These are phyloP conservation scores for Smithornis capensis DNA, from an alignment of 2,113 vertebrate species.

Conservation along the genomic window DNA sequence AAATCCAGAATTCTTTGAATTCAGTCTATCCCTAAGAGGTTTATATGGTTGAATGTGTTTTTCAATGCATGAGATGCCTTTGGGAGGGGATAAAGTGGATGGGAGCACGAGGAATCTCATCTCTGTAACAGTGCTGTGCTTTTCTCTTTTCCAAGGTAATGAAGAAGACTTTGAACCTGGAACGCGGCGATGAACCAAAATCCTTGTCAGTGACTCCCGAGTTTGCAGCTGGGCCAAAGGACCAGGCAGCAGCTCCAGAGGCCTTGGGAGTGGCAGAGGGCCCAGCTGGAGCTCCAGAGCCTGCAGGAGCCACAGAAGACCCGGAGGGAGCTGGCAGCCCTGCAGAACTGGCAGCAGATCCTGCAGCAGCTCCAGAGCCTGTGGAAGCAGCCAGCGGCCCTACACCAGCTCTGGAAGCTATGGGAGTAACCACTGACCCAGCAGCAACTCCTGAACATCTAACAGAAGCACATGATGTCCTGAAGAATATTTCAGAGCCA, in stretches of 20 bases:
- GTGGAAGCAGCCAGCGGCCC: not conserved
- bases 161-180: constrained; percentile 51
- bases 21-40: accelerated
- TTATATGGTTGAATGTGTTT: accelerated
- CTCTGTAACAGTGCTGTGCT: not conserved
- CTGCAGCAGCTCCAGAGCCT: not conserved
- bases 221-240: not conserved
- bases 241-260: not conserved
- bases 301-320: not conserved
- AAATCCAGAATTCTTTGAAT: not conserved
- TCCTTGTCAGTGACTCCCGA: accelerated
- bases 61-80: accelerated
- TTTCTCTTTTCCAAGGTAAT: constrained; percentile 58
- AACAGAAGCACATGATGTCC: accelerated
- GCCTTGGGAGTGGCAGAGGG: accelerated
- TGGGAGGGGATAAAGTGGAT: not conserved
- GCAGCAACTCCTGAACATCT: not conserved
- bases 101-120: not conserved
- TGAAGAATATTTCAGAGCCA: not conserved
- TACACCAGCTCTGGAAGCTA: not conserved
- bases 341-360: not conserved
- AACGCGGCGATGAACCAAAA: not conserved
- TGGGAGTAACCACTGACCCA: not conserved
- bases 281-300: not conserved
- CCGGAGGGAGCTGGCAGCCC: not conserved